Percentiles rank a stretch among this genome's conserved stretches.
Conservation (phyloP, 2,797 vertebrate species). For the Pangasius djambal region DNA sequence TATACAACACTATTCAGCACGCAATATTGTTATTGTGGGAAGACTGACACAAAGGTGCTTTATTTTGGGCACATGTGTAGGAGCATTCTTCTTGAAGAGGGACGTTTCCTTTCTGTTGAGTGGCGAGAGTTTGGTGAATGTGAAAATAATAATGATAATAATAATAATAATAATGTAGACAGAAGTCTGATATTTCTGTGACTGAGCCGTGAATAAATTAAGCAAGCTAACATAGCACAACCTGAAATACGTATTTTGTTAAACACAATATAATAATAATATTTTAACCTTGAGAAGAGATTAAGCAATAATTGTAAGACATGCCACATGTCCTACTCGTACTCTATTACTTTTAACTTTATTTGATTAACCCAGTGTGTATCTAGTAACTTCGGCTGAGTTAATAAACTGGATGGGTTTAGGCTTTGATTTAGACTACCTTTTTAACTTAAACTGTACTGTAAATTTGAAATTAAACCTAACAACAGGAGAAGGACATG, state of each 20-base stretch:
- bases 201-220: background rate
- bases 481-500: background rate
- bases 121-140: background rate
- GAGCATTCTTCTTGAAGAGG: background rate
- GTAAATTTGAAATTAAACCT: background rate
- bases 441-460: background rate
- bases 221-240: background rate
- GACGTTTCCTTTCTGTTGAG: background rate
- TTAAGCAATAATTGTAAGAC: background rate
- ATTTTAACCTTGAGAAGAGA: background rate
- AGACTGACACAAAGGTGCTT: background rate
- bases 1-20: background rate
- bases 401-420: background rate
- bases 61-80: background rate
- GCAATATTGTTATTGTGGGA: background rate
- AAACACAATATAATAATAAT: background rate
- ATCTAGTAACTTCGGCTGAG: background rate
- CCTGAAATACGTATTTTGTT: background rate
- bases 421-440: background rate
- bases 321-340: background rate
- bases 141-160: background rate
- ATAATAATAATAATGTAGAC: background rate
- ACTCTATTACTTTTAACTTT: background rate
- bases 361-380: background rate
- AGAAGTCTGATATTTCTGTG: background rate